Evolutionary conservation across 2,113 vertebrate genomes (phyloP), one percentile per base, ranked within the genome.

Genomic region (Eptesicus fuscus): DNA sequence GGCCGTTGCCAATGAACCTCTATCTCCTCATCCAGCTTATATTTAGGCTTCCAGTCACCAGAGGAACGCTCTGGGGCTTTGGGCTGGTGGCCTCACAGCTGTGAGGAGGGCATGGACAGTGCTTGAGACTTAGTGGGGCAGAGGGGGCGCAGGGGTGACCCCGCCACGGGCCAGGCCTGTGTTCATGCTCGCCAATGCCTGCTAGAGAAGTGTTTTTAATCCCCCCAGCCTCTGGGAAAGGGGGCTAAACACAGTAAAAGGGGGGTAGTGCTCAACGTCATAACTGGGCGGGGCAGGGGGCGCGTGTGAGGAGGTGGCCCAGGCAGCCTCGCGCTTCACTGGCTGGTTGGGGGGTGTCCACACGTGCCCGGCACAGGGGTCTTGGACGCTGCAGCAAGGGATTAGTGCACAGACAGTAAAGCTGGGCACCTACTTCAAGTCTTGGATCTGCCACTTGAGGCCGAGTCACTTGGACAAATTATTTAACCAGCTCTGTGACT

Each of bases 321-420:
- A 4, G 59, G 44, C 18, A n/a, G 77, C 25, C 30, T 9, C 1
- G 7, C 1, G 53, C n/a, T 25, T 32, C 35, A 20, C 5, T 32
- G 20, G 28, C 53, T 40, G 22, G 61, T 73, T 11, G 8, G 0
- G 40, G 23, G n/a, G 42, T 17, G 30, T 42, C 28, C 53, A 8
- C 9, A 1, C 0, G 11, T 51, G 22, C 76, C 47, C 14, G 63
- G 51, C 1, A 14, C 18, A 35, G 37, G 69, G 49, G 17, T 11
- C 25, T 14, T 16, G 9, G 71, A 79, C 28, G 1, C 49, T 7
- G 0, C 0, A 9, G 0, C 32, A 44, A 35, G 23, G 16, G 18
- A 40, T 14, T 5, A 77, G 59, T 11, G 49, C 28, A 63, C n/a
- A 35, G 51, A 40, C 16, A 20, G 35, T 14, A 56, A 59, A 51